A percentile compares a stretch with the other conserved stretches of the same genome.
Evolutionary conservation across 2,797 vertebrate genomes (phyloP).

Genomic region (Spinus pinus): DNA sequence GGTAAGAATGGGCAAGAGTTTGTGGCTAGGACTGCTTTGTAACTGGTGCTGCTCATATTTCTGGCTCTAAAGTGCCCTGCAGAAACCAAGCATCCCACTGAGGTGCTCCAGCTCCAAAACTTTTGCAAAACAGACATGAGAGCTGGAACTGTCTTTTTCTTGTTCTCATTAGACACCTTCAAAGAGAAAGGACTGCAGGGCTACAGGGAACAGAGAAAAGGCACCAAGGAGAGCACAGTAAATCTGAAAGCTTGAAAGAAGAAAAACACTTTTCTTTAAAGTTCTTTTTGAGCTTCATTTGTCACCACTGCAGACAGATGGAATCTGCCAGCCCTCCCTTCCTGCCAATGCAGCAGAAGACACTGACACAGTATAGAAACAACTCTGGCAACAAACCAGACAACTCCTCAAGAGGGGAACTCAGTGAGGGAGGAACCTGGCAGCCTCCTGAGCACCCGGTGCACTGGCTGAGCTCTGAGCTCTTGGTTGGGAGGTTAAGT

Average conservation of each 20-base stretch:
- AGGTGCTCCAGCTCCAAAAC: not conserved
- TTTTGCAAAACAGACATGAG: not conserved
- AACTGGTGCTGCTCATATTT: not conserved
- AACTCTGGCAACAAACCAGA: not conserved
- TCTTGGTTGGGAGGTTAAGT: not conserved
- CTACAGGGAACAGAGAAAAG: not conserved
- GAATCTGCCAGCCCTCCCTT: not conserved
- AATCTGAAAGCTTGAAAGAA: not conserved
- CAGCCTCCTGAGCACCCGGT: not conserved
- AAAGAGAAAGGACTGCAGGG: not conserved
- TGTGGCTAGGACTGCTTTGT: not conserved
- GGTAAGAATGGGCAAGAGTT: not conserved
- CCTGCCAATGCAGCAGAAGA: not conserved
- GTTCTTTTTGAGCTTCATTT: not conserved
- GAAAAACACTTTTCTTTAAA: not conserved
- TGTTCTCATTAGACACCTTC: not conserved
- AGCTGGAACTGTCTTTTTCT: not conserved
- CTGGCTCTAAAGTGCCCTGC: not conserved
- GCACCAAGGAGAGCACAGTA: not conserved
- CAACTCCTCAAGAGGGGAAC: not conserved
- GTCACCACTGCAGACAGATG: not conserved
- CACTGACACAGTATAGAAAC: not conserved
- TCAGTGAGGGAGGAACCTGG: not conserved
- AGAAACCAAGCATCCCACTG: not conserved
- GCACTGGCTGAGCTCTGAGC: not conserved